Evolutionary conservation across 2,113 vertebrate genomes (phyloP), one percentile per base, ranked within the genome.

Genomic region (Apus apus): DNA sequence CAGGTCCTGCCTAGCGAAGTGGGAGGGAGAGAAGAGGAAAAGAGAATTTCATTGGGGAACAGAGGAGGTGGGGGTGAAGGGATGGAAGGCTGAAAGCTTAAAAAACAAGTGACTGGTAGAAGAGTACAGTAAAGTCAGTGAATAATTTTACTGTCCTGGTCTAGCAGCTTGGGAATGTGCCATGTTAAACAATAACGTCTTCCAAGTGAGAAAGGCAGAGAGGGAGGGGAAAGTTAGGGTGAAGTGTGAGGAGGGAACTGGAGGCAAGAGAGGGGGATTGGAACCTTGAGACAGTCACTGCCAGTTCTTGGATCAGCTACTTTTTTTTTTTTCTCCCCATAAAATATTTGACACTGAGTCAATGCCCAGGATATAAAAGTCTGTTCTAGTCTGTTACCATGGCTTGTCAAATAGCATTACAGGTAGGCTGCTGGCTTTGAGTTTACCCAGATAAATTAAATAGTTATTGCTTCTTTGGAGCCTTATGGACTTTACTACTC

Each of bases 121-220:
- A 95, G 96, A 98, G 96, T 94, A 97, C 93, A 82, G 94, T 95
- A 90, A 96, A 97, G 93, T 81, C 89, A 94, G 90, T 96, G 96
- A 96, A 97, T 97, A 95, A 97, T 97, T 96, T 97, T 97, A 97
- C 96, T 97, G 95, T 98, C 97, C 91, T 93, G 77, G 82, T 94
- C 92, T 86, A 90, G 90, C 68, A 90, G 90, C 75, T 96, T 98
- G 97, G 96, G 94, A 97, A 87, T 12, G 89, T 97, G 97, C 97
- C 97, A 97, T 94, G 88, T 90, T 92, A 97, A 98, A 97, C 96
- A 97, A 95, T 96, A 96, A 96, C 68, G 91, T 93, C 94, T 97
- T 96, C 92, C 96, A 97, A 96, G 89, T 92, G 74, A 93, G 79
- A 95, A 96, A 93, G 92, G 76, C 67, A 78, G 80, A 89, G 88